Evolutionary conservation across 2,797 vertebrate species (phyloP).

Genomic region (Philypnodon macrostomus): DNA sequence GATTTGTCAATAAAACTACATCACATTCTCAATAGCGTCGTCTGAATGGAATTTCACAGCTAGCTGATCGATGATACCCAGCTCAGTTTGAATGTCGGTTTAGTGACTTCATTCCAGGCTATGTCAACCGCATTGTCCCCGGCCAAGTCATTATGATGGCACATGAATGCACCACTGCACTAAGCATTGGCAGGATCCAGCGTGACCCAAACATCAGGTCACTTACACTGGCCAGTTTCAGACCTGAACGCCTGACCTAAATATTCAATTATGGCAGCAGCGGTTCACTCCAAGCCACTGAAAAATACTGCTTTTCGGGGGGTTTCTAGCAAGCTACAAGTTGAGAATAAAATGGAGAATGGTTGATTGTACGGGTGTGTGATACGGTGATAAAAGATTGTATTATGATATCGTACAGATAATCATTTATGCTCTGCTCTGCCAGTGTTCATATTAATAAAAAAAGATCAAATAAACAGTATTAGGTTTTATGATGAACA

Average conservation of each 20-base stretch:
- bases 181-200: conserved; percentile 9
- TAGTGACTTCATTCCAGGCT: conserved; percentile 16
- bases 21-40: conserved; percentile 1
- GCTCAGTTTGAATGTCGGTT: conserved; percentile 19
- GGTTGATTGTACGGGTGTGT: too few relatives aligned
- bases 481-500: too few relatives aligned
- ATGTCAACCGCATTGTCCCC: conserved; percentile 12
- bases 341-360: too few relatives aligned
- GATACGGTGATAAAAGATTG: too few relatives aligned
- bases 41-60: conserved; percentile 12
- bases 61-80: conserved; percentile 12
- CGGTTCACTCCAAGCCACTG: too few relatives aligned
- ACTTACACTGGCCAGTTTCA: conserved; percentile 5
- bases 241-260: conserved; percentile 1
- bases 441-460: too few relatives aligned
- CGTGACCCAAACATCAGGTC: conserved; percentile 10
- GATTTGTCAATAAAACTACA: too few relatives aligned
- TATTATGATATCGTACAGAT: too few relatives aligned
- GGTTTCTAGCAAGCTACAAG: too few relatives aligned
- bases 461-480: too few relatives aligned
- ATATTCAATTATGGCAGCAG: conserved; percentile 5
- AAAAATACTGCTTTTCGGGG: too few relatives aligned
- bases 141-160: conserved; percentile 15
- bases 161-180: conserved; percentile 26
- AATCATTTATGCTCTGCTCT: too few relatives aligned